Conservation (phyloP, 1,140 invertebrate genomes). For the Alviniconcha marisindica region DNA sequence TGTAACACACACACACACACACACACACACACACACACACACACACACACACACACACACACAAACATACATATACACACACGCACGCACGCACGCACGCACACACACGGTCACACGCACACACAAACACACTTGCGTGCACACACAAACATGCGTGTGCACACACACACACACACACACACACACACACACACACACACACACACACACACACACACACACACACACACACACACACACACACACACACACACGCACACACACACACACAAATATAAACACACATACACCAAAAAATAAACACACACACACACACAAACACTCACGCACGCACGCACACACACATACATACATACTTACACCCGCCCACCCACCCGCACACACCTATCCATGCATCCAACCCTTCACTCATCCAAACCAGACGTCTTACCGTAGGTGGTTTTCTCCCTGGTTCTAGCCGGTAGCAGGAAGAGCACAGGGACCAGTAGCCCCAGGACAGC, state of each 20-base stretch:
- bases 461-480: constrained; percentile 44
- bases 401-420: neutral
- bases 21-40: too few relatives aligned
- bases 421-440: constrained; percentile 42
- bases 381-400: neutral
- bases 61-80: too few relatives aligned
- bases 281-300: neutral
- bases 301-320: neutral
- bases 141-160: too few relatives aligned
- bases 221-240: neutral
- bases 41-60: too few relatives aligned
- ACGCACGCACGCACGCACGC: too few relatives aligned
- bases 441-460: constrained; percentile 41
- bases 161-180: too few relatives aligned
- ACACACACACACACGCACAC: neutral
- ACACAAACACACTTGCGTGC: too few relatives aligned
- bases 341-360: neutral
- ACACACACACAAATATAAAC: neutral
- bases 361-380: neutral
- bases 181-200: too few relatives aligned
- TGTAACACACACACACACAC: too few relatives aligned
- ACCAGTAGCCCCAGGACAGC: constrained; percentile 46
- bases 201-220: neutral
- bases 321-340: neutral
- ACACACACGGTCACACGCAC: too few relatives aligned